Conservation (phyloP, 2,113 vertebrate genomes). For the Phainopepla nitens region DNA sequence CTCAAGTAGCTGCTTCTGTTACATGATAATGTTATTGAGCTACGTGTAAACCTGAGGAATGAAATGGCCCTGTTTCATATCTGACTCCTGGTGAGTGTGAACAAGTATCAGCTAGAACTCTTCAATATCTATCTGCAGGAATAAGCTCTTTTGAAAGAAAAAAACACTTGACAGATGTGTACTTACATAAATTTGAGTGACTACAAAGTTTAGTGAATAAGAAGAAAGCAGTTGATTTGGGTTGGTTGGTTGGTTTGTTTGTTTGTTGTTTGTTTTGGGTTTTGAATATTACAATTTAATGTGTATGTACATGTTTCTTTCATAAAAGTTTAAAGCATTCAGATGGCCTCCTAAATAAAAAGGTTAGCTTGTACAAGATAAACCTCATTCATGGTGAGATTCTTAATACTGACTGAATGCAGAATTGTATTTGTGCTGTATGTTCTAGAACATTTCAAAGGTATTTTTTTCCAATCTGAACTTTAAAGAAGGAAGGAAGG, state of each 20-base stretch:
- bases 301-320: neutral
- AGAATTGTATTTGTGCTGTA: neutral
- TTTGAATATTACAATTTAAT: neutral
- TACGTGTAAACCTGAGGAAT: neutral
- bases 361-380: neutral
- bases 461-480: neutral
- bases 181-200: neutral
- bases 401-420: neutral
- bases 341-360: neutral
- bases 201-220: neutral
- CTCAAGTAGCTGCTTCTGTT: slow-evolving; percentile 30
- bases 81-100: neutral
- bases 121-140: neutral
- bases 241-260: rapidly evolving
- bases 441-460: neutral
- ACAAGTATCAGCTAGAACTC: neutral
- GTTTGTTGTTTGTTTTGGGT: too few relatives aligned
- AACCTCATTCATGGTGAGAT: neutral
- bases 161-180: neutral
- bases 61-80: neutral
- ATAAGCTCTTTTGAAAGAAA: neutral
- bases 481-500: neutral
- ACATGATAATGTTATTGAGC: neutral
- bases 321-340: neutral
- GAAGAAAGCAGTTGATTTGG: neutral